phyloP scores from a whole-genome alignment of 1,140 invertebrate species.

The Aphelenchoides avenae region DNA sequence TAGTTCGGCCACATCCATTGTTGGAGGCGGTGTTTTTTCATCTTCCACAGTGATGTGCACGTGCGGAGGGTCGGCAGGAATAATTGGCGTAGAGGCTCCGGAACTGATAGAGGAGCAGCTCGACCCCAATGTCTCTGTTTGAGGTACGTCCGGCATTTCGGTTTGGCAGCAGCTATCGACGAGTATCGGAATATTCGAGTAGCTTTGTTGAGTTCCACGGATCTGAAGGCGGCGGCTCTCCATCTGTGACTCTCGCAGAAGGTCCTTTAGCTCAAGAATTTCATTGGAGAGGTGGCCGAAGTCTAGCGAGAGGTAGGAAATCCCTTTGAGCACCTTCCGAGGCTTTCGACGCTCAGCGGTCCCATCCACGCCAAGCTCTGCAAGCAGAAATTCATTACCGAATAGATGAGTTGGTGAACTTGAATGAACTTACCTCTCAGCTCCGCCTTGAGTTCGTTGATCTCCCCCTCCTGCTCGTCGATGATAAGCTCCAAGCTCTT shows the following conservation, averaged over 20 bases:
- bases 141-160: no score
- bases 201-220: neutral
- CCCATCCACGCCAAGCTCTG: neutral
- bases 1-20: no score
- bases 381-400: neutral
- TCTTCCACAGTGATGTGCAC: no score
- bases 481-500: slow-evolving; percentile 58
- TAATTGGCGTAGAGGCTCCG: slow-evolving; percentile 7
- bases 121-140: no score
- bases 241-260: slow-evolving; percentile 31
- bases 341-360: neutral
- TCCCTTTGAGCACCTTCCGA: slow-evolving; percentile 40
- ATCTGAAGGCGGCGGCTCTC: slow-evolving; percentile 30
- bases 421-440: slow-evolving; percentile 38
- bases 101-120: neutral
- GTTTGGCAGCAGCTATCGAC: slow-evolving; percentile 18
- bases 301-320: slow-evolving; percentile 49
- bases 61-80: slow-evolving; percentile 8
- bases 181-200: slow-evolving; percentile 8
- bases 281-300: slow-evolving; percentile 48
- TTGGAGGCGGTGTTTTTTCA: no score
- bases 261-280: slow-evolving; percentile 43
- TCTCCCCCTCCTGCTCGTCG: slow-evolving; percentile 59
- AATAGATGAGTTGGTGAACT: neutral
- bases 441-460: slow-evolving; percentile 48